These are phyloP conservation scores for Brachyrhaphis roseni DNA, from an alignment of 2,797 vertebrate genomes.

Conservation along the genomic window DNA sequence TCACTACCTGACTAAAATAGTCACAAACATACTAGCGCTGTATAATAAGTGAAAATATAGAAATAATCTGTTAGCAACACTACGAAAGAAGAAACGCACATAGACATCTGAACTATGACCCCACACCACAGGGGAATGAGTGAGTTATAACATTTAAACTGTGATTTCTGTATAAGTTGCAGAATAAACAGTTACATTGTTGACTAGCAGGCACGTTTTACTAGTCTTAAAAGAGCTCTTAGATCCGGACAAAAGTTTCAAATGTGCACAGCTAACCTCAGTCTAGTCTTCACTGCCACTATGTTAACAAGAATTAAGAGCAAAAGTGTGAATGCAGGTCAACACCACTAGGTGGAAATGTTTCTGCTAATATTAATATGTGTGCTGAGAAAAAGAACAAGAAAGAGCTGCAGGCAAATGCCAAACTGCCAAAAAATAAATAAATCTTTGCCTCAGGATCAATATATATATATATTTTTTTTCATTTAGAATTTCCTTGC, in stretches of 20 bases:
- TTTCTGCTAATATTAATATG: not conserved
- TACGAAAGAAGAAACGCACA: not conserved
- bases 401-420: not conserved
- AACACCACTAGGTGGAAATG: conserved; percentile 4
- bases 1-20: not conserved
- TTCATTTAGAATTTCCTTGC: not conserved
- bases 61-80: not conserved
- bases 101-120: not conserved
- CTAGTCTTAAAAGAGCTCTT: not conserved
- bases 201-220: not conserved
- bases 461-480: too few relatives aligned
- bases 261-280: not conserved
- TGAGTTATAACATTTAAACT: too few relatives aligned
- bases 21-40: not conserved
- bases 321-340: not conserved
- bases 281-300: not conserved
- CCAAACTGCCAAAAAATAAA: not conserved
- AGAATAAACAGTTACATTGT: not conserved
- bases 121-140: not conserved
- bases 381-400: not conserved
- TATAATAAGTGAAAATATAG: not conserved
- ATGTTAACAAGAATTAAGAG: not conserved
- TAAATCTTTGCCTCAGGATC: not conserved
- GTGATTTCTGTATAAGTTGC: not conserved
- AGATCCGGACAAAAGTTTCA: not conserved